These are phyloP conservation scores for Oryzias javanicus DNA, from an alignment of 2,113 vertebrate genomes.

Conservation along the genomic window DNA sequence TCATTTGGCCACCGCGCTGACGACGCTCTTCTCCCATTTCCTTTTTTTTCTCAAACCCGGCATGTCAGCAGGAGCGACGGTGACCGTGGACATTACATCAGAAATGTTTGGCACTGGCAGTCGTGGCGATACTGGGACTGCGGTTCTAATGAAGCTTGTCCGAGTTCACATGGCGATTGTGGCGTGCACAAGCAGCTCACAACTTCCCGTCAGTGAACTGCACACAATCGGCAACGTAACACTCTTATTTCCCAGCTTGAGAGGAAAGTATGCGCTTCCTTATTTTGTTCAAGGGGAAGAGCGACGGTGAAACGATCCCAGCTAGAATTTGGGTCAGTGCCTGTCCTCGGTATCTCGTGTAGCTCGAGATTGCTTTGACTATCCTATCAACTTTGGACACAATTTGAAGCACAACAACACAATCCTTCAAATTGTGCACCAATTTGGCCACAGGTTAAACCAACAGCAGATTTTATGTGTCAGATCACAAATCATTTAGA, in stretches of 20 bases:
- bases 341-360: conserved; percentile 15
- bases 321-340: conserved; percentile 32
- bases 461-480: conserved; percentile 14
- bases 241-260: conserved; percentile 55
- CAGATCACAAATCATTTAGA: neutral
- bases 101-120: conserved; percentile 65
- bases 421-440: conserved; percentile 16
- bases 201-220: conserved; percentile 61
- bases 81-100: conserved; percentile 41
- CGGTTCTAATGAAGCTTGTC: neutral
- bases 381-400: too few species aligned
- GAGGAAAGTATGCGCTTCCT: conserved; percentile 59
- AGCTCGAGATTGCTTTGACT: too few species aligned
- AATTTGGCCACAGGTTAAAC: conserved; percentile 7
- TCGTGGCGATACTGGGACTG: conserved; percentile 21
- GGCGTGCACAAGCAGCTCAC: conserved; percentile 30
- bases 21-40: conserved; percentile 52
- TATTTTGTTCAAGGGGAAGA: conserved; percentile 66
- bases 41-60: conserved; percentile 33
- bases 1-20: conserved; percentile 44
- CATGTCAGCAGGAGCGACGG: conserved; percentile 27
- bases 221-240: conserved; percentile 55
- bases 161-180: conserved; percentile 33
- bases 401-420: conserved; percentile 1
- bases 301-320: conserved; percentile 27